Evolutionary conservation across 2,113 vertebrate species (phyloP).

Genomic region (Oenanthe melanoleuca): DNA sequence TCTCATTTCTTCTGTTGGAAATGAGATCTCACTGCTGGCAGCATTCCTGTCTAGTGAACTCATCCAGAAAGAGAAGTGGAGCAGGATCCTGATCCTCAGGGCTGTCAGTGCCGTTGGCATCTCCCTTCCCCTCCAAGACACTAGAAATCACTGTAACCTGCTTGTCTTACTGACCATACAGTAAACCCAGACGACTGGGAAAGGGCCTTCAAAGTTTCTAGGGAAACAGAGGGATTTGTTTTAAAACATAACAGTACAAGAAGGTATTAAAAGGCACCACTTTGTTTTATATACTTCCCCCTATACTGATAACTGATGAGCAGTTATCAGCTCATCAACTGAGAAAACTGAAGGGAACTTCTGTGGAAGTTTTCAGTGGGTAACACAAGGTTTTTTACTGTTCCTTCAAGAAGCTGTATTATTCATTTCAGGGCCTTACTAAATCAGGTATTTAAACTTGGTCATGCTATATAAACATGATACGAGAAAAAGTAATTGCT

Average conservation of each 20-base stretch:
- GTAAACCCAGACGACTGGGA: background rate
- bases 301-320: too few species aligned
- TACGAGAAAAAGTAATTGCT: constrained; percentile 43
- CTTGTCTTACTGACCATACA: background rate
- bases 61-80: background rate
- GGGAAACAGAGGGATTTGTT: background rate
- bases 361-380: background rate
- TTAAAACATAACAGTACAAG: background rate
- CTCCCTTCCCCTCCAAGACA: background rate
- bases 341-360: background rate
- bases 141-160: background rate
- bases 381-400: background rate
- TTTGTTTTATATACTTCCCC: background rate
- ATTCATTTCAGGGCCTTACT: constrained; percentile 14
- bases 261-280: background rate
- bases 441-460: constrained; percentile 58
- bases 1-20: constrained; percentile 7
- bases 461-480: constrained; percentile 61
- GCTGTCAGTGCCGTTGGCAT: background rate
- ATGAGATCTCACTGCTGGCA: background rate
- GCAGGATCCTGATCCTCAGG: background rate
- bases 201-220: background rate
- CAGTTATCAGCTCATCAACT: background rate
- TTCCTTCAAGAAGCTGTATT: background rate
- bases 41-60: accelerated